Conservation (phyloP, 2,113 vertebrate genomes). For the Xiphorhynchus elegans region DNA sequence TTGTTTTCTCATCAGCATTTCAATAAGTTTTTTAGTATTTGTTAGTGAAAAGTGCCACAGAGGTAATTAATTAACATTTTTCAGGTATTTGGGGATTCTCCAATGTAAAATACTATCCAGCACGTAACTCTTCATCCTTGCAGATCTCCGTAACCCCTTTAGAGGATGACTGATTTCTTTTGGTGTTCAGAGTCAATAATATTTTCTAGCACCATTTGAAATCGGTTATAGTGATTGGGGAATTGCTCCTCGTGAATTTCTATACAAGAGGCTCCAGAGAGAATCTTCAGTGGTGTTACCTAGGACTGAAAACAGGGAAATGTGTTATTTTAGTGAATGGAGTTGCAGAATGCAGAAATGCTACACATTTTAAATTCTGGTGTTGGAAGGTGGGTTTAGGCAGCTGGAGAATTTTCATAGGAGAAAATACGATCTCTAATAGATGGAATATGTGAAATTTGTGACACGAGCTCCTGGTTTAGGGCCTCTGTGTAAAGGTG, state of each 20-base stretch:
- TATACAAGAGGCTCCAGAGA: neutral
- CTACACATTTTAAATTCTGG: rapidly evolving
- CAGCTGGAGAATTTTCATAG: neutral
- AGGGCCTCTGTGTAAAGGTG: neutral
- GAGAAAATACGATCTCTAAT: neutral
- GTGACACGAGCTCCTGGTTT: neutral
- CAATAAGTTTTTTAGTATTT: neutral
- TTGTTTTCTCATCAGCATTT: neutral
- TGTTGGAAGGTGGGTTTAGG: neutral
- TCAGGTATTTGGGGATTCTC: neutral
- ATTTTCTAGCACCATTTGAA: slow-evolving; percentile 99
- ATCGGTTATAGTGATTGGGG: slow-evolving; percentile 99
- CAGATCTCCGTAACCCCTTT: slow-evolving; percentile 77
- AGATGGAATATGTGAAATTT: neutral
- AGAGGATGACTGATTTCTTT: slow-evolving; percentile 98
- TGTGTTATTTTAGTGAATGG: neutral
- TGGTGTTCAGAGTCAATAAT: slow-evolving; percentile 94
- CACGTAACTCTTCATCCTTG: neutral
- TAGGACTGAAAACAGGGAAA: neutral
- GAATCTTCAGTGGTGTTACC: neutral
- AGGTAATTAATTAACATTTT: neutral
- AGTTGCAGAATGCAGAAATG: neutral
- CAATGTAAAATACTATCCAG: neutral
- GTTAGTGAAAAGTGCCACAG: neutral
- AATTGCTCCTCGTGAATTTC: slow-evolving; percentile 59